Base-by-base conservation (phyloP, 2,888 invertebrate species). In the Vannuccia rotundouncinata region DNA sequence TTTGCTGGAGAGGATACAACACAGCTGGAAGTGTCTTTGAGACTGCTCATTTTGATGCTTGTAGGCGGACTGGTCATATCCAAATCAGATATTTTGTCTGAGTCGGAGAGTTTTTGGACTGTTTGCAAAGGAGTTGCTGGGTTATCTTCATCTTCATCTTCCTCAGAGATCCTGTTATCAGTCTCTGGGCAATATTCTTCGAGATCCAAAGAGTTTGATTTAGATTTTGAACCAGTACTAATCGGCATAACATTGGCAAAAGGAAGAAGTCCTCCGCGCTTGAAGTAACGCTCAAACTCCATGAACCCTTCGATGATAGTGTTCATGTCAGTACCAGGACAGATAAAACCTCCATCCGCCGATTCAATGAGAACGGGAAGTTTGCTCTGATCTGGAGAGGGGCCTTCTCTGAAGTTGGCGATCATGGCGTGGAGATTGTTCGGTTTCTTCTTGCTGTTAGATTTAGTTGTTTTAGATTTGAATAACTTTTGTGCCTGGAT, bases 231-330 rank as follows among this genome's bases (percentile, higher is more conserved):
- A n/a, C n/a, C n/a, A 5, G 45, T 45, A 45, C 73, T 73, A 27
- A 27, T 25, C n/a, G 73, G 73, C 73, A 73, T n/a, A 73, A 73
- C 73, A 27, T 73, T 73, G 22, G 73, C 22, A n/a, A 73, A 73
- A 25, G 73, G 73, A 2, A 27, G 27, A n/a, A 73, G 73, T 5
- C 25, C 27, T 10, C 73, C 73, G 2, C 78, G 22, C 27, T 78
- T 78, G 29, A 78, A 78, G 59, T 59, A 28, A 73, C 73, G 60
- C 59, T 78, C 78, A 25, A 78, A 78, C 25, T 78, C 78, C 5
- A 78, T 59, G 59, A 78, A 78, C 1, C 78, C 78, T 1, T 31
- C 78, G 2, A 78, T 59, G n/a, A 78, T 73, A 1, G 78, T 78
- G 13, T 59, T 73, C 78, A 78, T 78, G 22, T 78, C 78, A 66